phyloP scores from a whole-genome alignment of 2,797 vertebrate species.

The Fistularia commersonii region DNA sequence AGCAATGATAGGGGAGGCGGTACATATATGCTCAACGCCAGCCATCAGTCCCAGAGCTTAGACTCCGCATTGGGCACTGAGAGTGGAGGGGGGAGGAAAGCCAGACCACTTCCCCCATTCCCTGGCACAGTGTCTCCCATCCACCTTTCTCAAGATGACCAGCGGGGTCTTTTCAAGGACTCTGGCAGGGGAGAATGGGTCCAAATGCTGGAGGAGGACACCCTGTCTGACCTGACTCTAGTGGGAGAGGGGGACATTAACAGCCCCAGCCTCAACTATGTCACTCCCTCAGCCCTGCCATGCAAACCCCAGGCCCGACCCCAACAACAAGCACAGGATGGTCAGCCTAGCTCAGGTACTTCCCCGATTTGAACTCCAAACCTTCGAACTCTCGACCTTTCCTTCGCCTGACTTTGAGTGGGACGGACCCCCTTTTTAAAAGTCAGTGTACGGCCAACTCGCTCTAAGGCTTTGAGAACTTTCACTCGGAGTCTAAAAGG shows the following conservation, averaged over 20 bases:
- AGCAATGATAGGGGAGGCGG: slow-evolving; percentile 42
- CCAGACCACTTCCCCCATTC: slow-evolving; percentile 64
- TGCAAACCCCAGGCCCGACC: slow-evolving; percentile 48
- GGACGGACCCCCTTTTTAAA: slow-evolving; percentile 12
- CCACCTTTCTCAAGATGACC: slow-evolving; percentile 55
- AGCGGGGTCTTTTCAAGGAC: slow-evolving; percentile 43
- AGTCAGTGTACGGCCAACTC: slow-evolving; percentile 29
- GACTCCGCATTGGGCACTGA: slow-evolving; percentile 68
- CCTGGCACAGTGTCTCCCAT: slow-evolving; percentile 75
- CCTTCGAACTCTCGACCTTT: slow-evolving; percentile 27
- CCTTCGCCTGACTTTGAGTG: slow-evolving; percentile 31
- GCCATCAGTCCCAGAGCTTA: slow-evolving; percentile 75
- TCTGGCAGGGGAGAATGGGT: slow-evolving; percentile 71
- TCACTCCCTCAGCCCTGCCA: slow-evolving; percentile 75
- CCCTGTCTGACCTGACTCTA: slow-evolving; percentile 68
- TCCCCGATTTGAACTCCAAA: slow-evolving; percentile 79
- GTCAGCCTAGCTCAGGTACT: slow-evolving; percentile 90
- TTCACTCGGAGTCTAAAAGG: slow-evolving; percentile 13
- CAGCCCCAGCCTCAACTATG: slow-evolving; percentile 87
- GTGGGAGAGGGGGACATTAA: slow-evolving; percentile 91
- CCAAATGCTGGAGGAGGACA: slow-evolving; percentile 75
- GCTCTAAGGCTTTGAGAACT: slow-evolving; percentile 11
- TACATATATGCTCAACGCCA: slow-evolving; percentile 53
- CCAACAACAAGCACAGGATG: slow-evolving; percentile 56
- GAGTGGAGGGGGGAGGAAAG: slow-evolving; percentile 72